Conservation (phyloP, 1,140 invertebrate genomes). For the Theocolax elegans region DNA sequence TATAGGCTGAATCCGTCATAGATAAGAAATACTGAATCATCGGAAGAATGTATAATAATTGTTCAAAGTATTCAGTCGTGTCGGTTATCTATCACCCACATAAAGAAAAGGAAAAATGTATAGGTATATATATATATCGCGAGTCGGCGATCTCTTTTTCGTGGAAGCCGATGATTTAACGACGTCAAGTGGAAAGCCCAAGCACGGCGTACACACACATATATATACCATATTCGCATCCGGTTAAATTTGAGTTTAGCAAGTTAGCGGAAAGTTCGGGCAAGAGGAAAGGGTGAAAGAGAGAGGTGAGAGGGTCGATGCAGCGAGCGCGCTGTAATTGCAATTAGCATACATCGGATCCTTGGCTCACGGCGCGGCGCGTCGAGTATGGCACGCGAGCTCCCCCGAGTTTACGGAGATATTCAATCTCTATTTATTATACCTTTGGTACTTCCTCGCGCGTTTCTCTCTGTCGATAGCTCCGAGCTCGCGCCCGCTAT, state of each 20-base stretch:
- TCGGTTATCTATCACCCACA: too few species aligned
- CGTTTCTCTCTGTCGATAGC: too few species aligned
- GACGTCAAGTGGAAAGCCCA: neutral
- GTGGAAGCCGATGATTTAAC: neutral
- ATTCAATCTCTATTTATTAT: conserved; percentile 24
- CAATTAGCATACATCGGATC: conserved; percentile 65
- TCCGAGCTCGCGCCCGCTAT: too few species aligned
- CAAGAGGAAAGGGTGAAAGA: conserved; percentile 42
- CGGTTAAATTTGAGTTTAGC: conserved; percentile 60
- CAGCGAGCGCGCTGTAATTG: conserved; percentile 65
- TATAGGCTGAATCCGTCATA: too few species aligned
- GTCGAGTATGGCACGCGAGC: conserved; percentile 52
- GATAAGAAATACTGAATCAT: too few species aligned
- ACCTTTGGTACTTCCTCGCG: too few species aligned
- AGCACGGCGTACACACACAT: conserved; percentile 21
- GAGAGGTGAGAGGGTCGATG: conserved; percentile 51
- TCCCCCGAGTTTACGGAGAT: neutral
- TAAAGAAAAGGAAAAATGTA: too few species aligned
- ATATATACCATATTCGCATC: conserved; percentile 28
- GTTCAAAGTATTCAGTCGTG: too few species aligned
- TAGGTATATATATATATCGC: too few species aligned
- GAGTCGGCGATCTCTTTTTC: neutral
- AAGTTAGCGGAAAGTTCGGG: conserved; percentile 57
- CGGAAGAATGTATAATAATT: too few species aligned
- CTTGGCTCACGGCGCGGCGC: too few species aligned